phyloP scores from a whole-genome alignment of 2,797 vertebrate genomes.

The Sebastiscus albofasciatus region DNA sequence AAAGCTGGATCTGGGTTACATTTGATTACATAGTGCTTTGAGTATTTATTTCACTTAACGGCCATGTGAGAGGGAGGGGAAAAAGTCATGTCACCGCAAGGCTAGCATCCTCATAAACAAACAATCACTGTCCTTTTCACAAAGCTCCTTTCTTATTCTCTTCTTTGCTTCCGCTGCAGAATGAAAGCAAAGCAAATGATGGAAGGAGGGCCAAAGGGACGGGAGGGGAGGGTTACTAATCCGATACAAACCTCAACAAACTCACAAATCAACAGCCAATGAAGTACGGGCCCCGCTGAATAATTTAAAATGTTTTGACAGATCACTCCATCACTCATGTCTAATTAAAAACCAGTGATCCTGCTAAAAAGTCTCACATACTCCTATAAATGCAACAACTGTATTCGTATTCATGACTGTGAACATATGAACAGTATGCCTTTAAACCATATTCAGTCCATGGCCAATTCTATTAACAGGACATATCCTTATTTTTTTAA shows the following conservation, averaged over 20 bases:
- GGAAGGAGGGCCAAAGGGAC: constrained; percentile 10
- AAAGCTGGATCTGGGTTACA: constrained; percentile 51
- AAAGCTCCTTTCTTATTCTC: constrained; percentile 64
- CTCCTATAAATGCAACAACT: neutral
- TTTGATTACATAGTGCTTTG: constrained; percentile 57
- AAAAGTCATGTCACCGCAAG: constrained; percentile 65
- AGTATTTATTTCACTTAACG: constrained; percentile 64
- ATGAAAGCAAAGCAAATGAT: constrained; percentile 53
- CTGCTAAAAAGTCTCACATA: constrained; percentile 7
- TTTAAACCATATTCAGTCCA: constrained; percentile 13
- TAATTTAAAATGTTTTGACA: constrained; percentile 77
- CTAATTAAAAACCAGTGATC: constrained; percentile 41
- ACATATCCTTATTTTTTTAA: constrained; percentile 6
- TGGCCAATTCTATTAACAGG: constrained; percentile 3
- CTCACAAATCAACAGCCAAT: constrained; percentile 75
- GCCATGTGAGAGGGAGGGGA: constrained; percentile 37
- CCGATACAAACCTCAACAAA: constrained; percentile 66
- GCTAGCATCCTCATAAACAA: constrained; percentile 74
- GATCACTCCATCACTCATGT: constrained; percentile 66
- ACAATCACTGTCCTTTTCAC: constrained; percentile 69
- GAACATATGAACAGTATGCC: neutral
- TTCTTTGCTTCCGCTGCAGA: constrained; percentile 54
- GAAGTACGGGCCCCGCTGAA: constrained; percentile 65
- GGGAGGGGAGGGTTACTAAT: constrained; percentile 29
- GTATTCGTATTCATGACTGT: neutral